A percentile compares a stretch with the other conserved stretches of the same genome.
phyloP scores from a whole-genome alignment of 2,797 vertebrate genomes.

The Premnoplex brunnescens region DNA sequence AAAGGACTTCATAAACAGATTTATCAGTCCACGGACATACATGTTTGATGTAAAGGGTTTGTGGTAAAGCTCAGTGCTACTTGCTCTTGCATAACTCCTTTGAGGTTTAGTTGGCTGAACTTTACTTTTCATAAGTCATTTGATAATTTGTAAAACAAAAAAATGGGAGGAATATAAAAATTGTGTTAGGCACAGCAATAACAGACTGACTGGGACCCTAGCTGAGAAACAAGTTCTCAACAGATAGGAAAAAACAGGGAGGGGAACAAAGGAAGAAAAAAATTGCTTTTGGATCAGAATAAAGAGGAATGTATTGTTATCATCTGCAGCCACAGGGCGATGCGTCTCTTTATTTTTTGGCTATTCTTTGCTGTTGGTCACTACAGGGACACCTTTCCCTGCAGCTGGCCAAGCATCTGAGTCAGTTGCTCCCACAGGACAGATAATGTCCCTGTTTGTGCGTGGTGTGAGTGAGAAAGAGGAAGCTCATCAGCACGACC shows the following conservation, averaged over 20 bases:
- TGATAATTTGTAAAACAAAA: constrained; percentile 6
- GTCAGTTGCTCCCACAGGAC: constrained; percentile 30
- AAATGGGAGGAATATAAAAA: neutral
- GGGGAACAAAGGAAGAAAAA: constrained; percentile 1
- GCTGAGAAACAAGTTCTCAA: neutral
- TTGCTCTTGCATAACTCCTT: neutral
- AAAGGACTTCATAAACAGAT: neutral
- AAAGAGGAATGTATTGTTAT: neutral
- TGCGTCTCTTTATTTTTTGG: neutral
- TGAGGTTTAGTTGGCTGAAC: constrained; percentile 26
- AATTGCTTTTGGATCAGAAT: constrained; percentile 22
- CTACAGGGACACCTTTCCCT: neutral
- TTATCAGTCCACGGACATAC: neutral
- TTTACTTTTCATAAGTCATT: neutral
- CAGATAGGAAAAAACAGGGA: constrained; percentile 39
- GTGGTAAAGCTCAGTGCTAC: neutral
- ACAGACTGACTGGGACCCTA: neutral
- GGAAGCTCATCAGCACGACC: neutral
- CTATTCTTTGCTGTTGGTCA: neutral
- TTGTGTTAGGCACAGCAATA: neutral
- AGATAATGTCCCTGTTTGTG: neutral
- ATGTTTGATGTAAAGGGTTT: neutral
- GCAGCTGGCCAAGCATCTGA: neutral
- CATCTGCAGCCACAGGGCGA: neutral
- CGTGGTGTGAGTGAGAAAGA: neutral